Base-by-base conservation (phyloP, 2,888 invertebrate species). In the Cancer borealis region DNA sequence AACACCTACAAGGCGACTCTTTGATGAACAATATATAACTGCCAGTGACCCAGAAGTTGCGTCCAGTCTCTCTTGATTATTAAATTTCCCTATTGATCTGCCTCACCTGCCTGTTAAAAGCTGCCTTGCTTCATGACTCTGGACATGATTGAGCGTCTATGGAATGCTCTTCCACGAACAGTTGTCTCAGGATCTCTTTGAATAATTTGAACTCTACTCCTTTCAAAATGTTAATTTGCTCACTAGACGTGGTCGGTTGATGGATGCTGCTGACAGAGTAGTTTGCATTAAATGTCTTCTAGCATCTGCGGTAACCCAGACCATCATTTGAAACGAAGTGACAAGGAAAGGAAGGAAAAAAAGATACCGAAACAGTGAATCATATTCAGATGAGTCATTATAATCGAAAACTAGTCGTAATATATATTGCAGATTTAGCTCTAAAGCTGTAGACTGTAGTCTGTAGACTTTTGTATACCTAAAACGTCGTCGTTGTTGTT, bases 1-100 rank as follows among this genome's bases (percentile, higher is more conserved):
- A 79, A 79, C 73, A 79, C 84, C 84, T 84, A 14, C 84, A 84
- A 73, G 73, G 26, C 73, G n/a, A 4, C 73, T 10, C 73, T 73
- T 73, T n/a, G 73, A 73, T 73, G 73, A 8, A n/a, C 73, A 26
- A 73, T 21, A 73, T 73, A 26, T 73, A 26, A 73, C 26, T 26
- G 26, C 4, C 73, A 73, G n/a, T 17, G 66, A 73, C 26, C 21
- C 21, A 10, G 8, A 26, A 73, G 73, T 26, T 26, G 73, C 26
- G 26, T 73, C 66, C 73, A n/a, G 73, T 73, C 73, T 73, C n/a
- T 73, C 26, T 73, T 3, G 26, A 26, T 26, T 3, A 8, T 73
- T n/a, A 73, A 73, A n/a, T 5, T n/a, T 73, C 26, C n/a, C 60
- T 4, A 4, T 60, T 60, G 60, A 60, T 21, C 60, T 60, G 21